These are phyloP conservation scores for Pseudomyrmex dendroicus DNA, from an alignment of 1,140 invertebrate genomes.

Conservation along the genomic window DNA sequence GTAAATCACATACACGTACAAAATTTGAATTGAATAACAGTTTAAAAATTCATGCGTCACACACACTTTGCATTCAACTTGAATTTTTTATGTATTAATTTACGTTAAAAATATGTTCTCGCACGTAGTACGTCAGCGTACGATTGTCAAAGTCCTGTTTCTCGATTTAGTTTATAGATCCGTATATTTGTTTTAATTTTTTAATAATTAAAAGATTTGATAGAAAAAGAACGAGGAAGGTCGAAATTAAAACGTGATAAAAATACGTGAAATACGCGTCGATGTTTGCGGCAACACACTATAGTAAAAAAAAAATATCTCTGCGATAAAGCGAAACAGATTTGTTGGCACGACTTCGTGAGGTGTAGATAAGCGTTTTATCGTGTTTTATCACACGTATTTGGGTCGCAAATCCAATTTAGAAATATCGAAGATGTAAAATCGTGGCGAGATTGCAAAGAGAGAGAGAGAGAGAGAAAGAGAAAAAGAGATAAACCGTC, in stretches of 20 bases:
- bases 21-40: too few species aligned
- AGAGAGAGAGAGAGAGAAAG: neutral
- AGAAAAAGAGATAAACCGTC: neutral
- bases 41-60: too few species aligned
- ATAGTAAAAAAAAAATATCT: neutral
- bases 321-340: neutral
- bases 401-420: constrained; percentile 5
- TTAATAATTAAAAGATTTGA: too few species aligned
- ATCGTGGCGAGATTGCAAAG: neutral
- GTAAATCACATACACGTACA: too few species aligned
- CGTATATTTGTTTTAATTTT: too few species aligned
- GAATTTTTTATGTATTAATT: too few species aligned
- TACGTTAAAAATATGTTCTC: too few species aligned
- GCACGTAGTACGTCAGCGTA: too few species aligned
- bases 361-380: constrained; percentile 44
- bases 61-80: too few species aligned
- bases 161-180: too few species aligned
- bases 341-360: constrained; percentile 17
- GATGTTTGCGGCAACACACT: neutral
- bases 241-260: neutral
- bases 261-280: neutral
- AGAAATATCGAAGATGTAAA: constrained; percentile 20
- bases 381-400: constrained; percentile 20
- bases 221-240: neutral
- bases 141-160: too few species aligned